A percentile compares a stretch with the other conserved stretches of the same genome.
These are phyloP conservation scores for Drosophila prostipennis DNA, from an alignment of 2,888 invertebrate genomes.

Conservation along the genomic window DNA sequence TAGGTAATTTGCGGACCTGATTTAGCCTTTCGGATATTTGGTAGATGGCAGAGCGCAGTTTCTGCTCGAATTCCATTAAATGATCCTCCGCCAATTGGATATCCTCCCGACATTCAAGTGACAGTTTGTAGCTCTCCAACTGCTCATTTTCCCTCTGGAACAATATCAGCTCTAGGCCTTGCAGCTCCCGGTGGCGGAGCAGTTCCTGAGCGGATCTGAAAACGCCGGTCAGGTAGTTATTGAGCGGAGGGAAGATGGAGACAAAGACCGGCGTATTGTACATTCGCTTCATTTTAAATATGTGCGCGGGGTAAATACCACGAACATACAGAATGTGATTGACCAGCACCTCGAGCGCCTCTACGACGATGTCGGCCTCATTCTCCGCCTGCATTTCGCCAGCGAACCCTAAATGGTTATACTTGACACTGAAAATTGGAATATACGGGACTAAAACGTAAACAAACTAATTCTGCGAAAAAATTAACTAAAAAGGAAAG, in stretches of 20 bases:
- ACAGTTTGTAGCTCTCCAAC: slow-evolving; percentile 64
- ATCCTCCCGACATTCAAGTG: slow-evolving; percentile 25
- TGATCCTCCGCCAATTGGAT: slow-evolving; percentile 62
- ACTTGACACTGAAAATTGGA: too few relatives aligned
- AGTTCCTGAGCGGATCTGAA: slow-evolving; percentile 73
- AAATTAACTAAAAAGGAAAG: too few relatives aligned
- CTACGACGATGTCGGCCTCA: slow-evolving; percentile 73
- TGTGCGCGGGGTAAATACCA: slow-evolving; percentile 80
- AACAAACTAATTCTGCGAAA: too few relatives aligned
- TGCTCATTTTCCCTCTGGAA: slow-evolving; percentile 60
- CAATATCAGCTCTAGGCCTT: slow-evolving; percentile 75
- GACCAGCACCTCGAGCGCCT: slow-evolving; percentile 81
- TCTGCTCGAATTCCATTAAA: slow-evolving; percentile 81
- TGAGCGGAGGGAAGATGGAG: slow-evolving; percentile 81
- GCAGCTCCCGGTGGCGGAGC: slow-evolving; percentile 57
- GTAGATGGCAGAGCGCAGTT: slow-evolving; percentile 75
- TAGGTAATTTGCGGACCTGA: slow-evolving; percentile 67
- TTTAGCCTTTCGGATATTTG: slow-evolving; percentile 78
- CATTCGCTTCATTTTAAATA: slow-evolving; percentile 80
- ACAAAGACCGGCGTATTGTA: slow-evolving; percentile 81
- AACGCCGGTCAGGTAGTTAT: slow-evolving; percentile 75
- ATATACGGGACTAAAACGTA: too few relatives aligned
- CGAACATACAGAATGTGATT: slow-evolving; percentile 82
- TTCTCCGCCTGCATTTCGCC: slow-evolving; percentile 47
- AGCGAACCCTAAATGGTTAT: too few relatives aligned